A percentile compares a stretch with the other conserved stretches of the same genome.
phyloP scores from a whole-genome alignment of 2,113 vertebrate species.

The Microcebus lehilahytsara region DNA sequence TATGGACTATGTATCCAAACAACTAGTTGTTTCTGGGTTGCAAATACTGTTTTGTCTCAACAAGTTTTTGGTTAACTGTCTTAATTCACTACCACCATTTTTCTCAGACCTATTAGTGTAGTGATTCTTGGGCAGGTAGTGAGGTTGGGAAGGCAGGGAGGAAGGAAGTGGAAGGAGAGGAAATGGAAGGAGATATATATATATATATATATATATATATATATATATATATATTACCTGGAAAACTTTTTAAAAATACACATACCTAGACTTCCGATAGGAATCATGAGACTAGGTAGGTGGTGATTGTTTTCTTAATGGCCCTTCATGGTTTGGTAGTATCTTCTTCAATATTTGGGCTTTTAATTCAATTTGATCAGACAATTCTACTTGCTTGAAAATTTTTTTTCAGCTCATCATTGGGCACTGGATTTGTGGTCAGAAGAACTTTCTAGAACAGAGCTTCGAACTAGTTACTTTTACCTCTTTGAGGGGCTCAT shows the following conservation, averaged over 20 bases:
- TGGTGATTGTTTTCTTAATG: background rate
- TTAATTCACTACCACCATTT: background rate
- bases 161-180: background rate
- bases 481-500: background rate
- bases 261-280: background rate
- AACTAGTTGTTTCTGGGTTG: background rate
- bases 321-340: background rate
- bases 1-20: background rate
- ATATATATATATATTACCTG: background rate
- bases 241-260: background rate
- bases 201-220: no score
- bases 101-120: background rate
- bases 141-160: background rate
- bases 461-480: background rate
- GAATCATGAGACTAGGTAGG: background rate
- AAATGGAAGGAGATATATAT: background rate
- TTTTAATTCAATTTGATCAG: background rate
- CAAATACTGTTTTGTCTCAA: background rate
- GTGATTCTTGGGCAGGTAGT: background rate
- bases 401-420: background rate
- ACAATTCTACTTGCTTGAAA: background rate
- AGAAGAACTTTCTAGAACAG: background rate
- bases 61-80: background rate
- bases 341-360: background rate
- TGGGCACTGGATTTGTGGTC: background rate